Percentiles rank a stretch among this genome's conserved stretches.
Evolutionary conservation across 2,797 vertebrate genomes (phyloP).

Genomic region (Otolemur crassicaudatus): DNA sequence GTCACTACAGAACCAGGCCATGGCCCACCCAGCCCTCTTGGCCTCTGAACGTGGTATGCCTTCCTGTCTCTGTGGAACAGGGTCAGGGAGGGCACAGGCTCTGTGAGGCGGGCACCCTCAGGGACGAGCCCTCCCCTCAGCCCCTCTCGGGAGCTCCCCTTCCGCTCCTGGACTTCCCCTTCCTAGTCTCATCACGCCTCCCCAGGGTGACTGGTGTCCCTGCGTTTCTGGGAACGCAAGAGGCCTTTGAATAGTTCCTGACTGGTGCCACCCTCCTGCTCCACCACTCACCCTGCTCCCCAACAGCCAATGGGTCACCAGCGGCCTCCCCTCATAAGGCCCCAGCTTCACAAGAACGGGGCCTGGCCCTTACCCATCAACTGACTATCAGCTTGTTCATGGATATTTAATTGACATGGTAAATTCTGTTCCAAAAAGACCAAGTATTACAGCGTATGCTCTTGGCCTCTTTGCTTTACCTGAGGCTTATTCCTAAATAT

Average conservation of each 20-base stretch:
- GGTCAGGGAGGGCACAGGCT: neutral
- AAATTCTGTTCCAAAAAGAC: neutral
- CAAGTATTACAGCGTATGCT: fast-evolving
- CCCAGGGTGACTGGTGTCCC: neutral
- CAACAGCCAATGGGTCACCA: neutral
- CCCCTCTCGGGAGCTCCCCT: neutral
- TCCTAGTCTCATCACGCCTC: neutral
- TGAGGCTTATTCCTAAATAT: neutral
- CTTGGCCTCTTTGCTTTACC: neutral
- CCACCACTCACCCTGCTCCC: neutral
- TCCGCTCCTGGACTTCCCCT: constrained; percentile 54
- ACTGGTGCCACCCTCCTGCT: fast-evolving
- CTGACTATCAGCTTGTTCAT: fast-evolving
- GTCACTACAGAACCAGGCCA: fast-evolving
- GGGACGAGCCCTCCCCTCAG: fast-evolving
- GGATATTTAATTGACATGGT: neutral
- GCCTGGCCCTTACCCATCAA: neutral
- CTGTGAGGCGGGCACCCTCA: fast-evolving
- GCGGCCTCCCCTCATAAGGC: fast-evolving
- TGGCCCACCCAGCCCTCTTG: neutral
- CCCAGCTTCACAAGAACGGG: neutral
- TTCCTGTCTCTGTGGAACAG: neutral
- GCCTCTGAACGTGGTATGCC: neutral
- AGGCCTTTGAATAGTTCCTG: neutral
- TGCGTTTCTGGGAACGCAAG: fast-evolving